Conservation (phyloP, 2,797 vertebrate genomes). For the Hybognathus amarus region DNA sequence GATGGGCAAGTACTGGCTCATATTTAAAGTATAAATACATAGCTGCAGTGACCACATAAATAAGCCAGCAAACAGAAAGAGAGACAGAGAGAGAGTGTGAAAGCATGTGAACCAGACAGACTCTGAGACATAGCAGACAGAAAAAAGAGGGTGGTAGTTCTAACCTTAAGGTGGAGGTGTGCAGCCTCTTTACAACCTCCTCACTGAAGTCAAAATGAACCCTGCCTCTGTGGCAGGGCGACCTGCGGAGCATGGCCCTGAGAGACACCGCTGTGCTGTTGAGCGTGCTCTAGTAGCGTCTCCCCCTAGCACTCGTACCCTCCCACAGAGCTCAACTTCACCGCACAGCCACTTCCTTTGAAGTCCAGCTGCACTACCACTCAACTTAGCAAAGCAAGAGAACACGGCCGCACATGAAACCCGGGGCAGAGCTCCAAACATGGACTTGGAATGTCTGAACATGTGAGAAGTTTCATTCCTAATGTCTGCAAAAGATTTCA, state of each 20-base stretch:
- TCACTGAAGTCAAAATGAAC: constrained; percentile 86
- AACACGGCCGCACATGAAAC: constrained; percentile 43
- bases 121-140: not conserved
- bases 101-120: constrained; percentile 21
- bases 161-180: constrained; percentile 76
- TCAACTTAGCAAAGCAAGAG: constrained; percentile 9
- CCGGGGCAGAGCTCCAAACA: constrained; percentile 47
- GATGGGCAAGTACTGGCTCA: not conserved
- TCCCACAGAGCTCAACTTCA: constrained; percentile 52
- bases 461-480: constrained; percentile 11
- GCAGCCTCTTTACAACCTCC: constrained; percentile 80
- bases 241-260: constrained; percentile 79
- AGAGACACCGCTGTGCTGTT: constrained; percentile 47
- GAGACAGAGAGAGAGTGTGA: constrained; percentile 5
- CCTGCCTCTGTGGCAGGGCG: constrained; percentile 80
- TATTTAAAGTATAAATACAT: not conserved
- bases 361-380: constrained; percentile 47
- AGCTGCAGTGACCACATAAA: not conserved
- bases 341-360: constrained; percentile 59
- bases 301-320: constrained; percentile 28
- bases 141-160: constrained; percentile 45
- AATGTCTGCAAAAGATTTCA: constrained; percentile 3
- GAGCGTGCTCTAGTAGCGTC: constrained; percentile 30
- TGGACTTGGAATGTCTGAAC: constrained; percentile 19
- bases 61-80: not conserved